Percentiles rank a stretch among this genome's conserved stretches.
Evolutionary conservation across 2,113 vertebrate species (phyloP).

Genomic region (Himantopus leucocephalus): DNA sequence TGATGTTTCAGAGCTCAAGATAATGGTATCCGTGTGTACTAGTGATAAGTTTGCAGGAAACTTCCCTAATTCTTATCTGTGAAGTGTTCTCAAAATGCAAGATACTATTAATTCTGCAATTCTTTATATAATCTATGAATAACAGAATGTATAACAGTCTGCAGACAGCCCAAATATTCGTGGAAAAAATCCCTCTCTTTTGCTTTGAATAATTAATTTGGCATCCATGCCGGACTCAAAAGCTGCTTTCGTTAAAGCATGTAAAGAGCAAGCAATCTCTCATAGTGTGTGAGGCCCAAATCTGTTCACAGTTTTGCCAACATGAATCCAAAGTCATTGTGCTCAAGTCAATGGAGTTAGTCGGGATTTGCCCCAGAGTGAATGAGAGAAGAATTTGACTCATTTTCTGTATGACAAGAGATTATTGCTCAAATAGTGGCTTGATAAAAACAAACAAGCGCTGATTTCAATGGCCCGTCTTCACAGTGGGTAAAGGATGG

Average conservation of each 20-base stretch:
- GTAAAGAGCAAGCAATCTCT: not conserved
- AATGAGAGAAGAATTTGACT: not conserved
- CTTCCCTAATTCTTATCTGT: not conserved
- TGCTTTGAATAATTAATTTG: constrained; percentile 50
- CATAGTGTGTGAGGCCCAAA: not conserved
- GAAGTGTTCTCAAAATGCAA: not conserved
- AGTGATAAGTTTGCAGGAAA: not conserved
- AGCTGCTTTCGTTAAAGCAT: not conserved
- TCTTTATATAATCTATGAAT: not conserved
- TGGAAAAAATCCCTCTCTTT: not conserved
- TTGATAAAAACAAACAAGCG: not conserved
- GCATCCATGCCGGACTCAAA: not conserved
- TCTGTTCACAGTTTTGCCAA: not conserved
- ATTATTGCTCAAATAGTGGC: not conserved
- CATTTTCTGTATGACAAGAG: not conserved
- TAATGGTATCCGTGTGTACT: not conserved
- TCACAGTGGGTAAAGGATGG: not conserved
- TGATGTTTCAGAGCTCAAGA: not conserved
- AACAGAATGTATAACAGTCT: not conserved
- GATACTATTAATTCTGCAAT: not conserved
- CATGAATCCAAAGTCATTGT: not conserved
- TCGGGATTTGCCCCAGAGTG: not conserved
- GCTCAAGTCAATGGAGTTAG: not conserved
- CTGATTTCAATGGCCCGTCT: accelerated
- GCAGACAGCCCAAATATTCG: not conserved